These are phyloP conservation scores for Pammene fasciana DNA, from an alignment of 2,888 invertebrate genomes.

Conservation along the genomic window DNA sequence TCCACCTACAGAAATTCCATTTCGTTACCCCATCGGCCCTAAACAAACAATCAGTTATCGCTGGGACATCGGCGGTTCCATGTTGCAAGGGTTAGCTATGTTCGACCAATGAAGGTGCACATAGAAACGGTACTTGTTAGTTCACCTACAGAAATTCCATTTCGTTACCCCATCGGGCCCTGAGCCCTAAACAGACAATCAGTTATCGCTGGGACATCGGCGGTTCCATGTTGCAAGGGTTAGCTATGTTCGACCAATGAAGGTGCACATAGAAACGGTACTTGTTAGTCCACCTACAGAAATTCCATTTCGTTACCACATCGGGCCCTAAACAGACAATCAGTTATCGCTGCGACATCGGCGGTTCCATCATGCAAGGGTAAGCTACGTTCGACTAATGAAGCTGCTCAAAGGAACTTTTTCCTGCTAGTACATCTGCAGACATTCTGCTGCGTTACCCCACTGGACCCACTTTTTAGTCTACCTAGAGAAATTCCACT, in stretches of 20 bases:
- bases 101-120: not conserved
- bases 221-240: too few relatives aligned
- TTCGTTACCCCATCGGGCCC: constrained; percentile 13
- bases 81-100: too few relatives aligned
- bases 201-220: not conserved
- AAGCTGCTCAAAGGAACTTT: not conserved
- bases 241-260: not conserved
- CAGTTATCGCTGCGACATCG: not conserved
- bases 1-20: constrained; percentile 22
- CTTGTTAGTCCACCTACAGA: not conserved
- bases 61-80: too few relatives aligned
- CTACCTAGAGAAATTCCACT: too few relatives aligned
- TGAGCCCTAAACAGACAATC: constrained; percentile 26
- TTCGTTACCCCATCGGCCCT: constrained; percentile 16
- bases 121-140: constrained; percentile 5
- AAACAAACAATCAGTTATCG: constrained; percentile 22
- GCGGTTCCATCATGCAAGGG: too few relatives aligned
- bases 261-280: not conserved
- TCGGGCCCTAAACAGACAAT: constrained; percentile 24
- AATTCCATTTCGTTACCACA: constrained; percentile 21
- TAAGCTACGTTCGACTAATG: not conserved
- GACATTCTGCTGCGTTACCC: constrained; percentile 19
- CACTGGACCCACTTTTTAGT: not conserved
- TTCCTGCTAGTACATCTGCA: constrained; percentile 14
- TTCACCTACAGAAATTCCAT: constrained; percentile 21